Conservation (phyloP, 2,113 vertebrate genomes). For the Hippoglossus stenolepis region DNA sequence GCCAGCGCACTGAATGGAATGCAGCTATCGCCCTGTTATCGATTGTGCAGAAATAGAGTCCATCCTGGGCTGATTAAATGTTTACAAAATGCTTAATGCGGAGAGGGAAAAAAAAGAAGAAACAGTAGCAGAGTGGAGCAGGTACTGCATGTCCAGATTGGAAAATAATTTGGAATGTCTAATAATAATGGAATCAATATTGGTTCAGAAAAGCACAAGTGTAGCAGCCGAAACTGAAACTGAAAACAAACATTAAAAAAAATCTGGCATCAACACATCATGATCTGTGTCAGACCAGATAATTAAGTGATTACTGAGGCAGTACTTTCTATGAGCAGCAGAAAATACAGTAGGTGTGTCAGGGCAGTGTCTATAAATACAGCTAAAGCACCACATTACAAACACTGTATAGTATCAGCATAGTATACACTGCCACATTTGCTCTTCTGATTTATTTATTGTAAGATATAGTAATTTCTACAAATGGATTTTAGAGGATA, state of each 20-base stretch:
- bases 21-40: slow-evolving; percentile 18
- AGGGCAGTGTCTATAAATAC: not conserved
- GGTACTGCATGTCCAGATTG: not conserved
- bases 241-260: not conserved
- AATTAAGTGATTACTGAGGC: not conserved
- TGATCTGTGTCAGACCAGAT: not conserved
- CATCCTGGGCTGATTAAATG: slow-evolving; percentile 38
- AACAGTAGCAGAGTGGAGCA: not conserved
- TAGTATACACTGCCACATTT: not conserved
- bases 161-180: not conserved
- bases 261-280: not conserved
- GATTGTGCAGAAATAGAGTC: slow-evolving; percentile 38
- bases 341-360: not conserved
- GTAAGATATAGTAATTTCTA: slow-evolving; percentile 7
- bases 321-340: no score
- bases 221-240: not conserved
- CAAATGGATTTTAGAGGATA: slow-evolving; percentile 9
- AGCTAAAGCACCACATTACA: not conserved
- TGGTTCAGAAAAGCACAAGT: not conserved
- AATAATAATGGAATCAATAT: not conserved
- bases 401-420: not conserved
- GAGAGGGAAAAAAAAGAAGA: slow-evolving; percentile 6
- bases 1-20: slow-evolving; percentile 10
- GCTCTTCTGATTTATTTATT: not conserved
- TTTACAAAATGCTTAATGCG: slow-evolving; percentile 24